phyloP scores from a whole-genome alignment of 2,888 invertebrate genomes.

The Synanthedon andrenaeformis region DNA sequence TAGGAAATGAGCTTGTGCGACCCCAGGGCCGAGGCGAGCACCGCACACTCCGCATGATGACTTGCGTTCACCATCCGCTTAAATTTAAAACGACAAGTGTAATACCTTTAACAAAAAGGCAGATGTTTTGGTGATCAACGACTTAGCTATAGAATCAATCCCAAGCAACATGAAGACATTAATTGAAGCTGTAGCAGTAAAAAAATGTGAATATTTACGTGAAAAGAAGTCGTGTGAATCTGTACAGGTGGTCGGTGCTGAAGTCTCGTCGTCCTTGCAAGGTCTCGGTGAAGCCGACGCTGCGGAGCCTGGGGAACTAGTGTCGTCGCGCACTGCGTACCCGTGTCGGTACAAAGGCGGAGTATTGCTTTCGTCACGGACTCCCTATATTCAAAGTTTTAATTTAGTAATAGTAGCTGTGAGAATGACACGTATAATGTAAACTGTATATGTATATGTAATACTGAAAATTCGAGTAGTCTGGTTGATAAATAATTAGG shows the following conservation, averaged over 20 bases:
- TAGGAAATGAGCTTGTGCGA: slow-evolving; percentile 63
- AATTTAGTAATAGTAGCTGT: too few species aligned
- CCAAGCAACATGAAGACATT: too few species aligned
- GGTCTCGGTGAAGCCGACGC: slow-evolving; percentile 62
- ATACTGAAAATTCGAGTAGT: too few species aligned
- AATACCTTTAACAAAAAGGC: too few species aligned
- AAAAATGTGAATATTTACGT: slow-evolving; percentile 25
- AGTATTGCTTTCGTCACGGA: slow-evolving; percentile 55
- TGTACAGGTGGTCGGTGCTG: slow-evolving; percentile 40
- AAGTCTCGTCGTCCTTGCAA: slow-evolving; percentile 58
- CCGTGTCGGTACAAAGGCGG: slow-evolving; percentile 58
- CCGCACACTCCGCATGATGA: slow-evolving; percentile 65
- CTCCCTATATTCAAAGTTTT: slow-evolving; percentile 26
- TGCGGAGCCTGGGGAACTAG: slow-evolving; percentile 64
- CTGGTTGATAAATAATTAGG: too few species aligned
- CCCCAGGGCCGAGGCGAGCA: slow-evolving; percentile 59
- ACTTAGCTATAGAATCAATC: too few species aligned
- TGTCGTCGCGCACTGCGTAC: slow-evolving; percentile 54
- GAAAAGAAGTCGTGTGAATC: slow-evolving; percentile 63
- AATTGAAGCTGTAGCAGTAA: too few species aligned
- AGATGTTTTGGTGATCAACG: too few species aligned
- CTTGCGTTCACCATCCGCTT: slow-evolving; percentile 62
- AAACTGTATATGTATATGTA: too few species aligned
- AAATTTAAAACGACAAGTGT: not conserved
- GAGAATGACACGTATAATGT: too few species aligned